Evolutionary conservation across 2,797 vertebrate species (phyloP).

Genomic region (Platyrinchus mystaceus): DNA sequence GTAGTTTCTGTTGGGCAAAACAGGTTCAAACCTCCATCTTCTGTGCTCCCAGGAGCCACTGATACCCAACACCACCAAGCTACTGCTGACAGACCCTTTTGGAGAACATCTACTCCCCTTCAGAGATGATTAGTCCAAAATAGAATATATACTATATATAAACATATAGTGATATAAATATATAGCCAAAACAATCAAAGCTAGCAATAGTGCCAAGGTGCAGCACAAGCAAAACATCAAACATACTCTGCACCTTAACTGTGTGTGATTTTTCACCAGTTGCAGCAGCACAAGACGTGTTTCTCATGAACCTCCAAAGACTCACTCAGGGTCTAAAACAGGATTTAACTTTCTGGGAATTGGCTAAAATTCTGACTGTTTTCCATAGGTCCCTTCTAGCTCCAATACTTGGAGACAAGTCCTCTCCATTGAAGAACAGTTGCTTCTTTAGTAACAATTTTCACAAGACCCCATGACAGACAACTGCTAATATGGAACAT

Average conservation of each 20-base stretch:
- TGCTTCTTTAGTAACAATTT: neutral
- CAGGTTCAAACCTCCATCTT: neutral
- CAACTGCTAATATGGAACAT: neutral
- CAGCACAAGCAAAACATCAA: neutral
- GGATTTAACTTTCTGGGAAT: neutral
- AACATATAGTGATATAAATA: neutral
- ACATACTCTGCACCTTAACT: neutral
- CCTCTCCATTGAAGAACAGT: neutral
- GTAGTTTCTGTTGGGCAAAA: constrained; percentile 26
- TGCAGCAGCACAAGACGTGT: neutral
- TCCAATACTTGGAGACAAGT: neutral
- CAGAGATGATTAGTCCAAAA: neutral
- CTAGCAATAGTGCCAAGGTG: neutral
- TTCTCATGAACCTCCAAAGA: neutral
- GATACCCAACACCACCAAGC: neutral
- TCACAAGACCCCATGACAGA: neutral
- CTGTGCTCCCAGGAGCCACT: neutral
- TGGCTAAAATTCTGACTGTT: neutral
- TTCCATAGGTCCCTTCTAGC: neutral
- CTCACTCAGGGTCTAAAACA: neutral
- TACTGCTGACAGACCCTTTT: neutral
- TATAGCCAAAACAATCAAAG: neutral
- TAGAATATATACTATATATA: neutral
- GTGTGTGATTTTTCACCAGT: neutral
- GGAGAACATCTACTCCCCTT: neutral